Conservation (phyloP, 2,797 vertebrate genomes). For the Clarias fuscus region DNA sequence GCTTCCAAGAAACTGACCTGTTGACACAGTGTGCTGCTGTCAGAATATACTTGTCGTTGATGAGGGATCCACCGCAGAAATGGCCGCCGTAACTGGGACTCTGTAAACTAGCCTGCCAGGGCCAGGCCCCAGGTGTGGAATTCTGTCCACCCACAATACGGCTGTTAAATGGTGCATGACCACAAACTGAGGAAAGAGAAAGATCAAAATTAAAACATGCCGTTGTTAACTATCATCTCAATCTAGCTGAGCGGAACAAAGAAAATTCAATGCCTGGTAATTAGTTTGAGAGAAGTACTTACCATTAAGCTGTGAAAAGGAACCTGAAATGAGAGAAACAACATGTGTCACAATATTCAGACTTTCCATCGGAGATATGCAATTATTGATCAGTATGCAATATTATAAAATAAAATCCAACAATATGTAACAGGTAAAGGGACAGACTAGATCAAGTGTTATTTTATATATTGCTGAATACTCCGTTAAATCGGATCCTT, state of each 20-base stretch:
- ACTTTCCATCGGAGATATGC: no score
- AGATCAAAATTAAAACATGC: not conserved
- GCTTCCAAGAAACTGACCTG: constrained; percentile 3
- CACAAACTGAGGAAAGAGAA: constrained; percentile 34
- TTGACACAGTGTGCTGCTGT: constrained; percentile 46
- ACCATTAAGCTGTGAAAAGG: constrained; percentile 40
- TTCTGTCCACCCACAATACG: constrained; percentile 42
- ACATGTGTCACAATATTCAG: no score
- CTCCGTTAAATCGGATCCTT: no score
- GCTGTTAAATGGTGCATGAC: constrained; percentile 33
- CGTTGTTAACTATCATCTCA: no score
- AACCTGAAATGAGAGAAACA: constrained; percentile 19
- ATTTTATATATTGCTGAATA: no score
- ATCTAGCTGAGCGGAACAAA: no score
- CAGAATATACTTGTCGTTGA: constrained; percentile 38
- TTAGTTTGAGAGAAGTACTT: not conserved
- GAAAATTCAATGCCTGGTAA: not conserved
- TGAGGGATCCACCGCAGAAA: constrained; percentile 51
- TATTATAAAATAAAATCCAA: no score
- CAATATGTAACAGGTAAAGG: no score
- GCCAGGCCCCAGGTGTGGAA: constrained; percentile 38
- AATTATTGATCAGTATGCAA: no score
- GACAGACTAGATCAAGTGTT: no score
- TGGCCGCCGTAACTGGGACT: not conserved
- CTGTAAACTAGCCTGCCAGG: constrained; percentile 51